Percentiles rank a stretch among this genome's conserved stretches.
Conservation (phyloP, 2,113 vertebrate species). For the Porphyrio hochstetteri region DNA sequence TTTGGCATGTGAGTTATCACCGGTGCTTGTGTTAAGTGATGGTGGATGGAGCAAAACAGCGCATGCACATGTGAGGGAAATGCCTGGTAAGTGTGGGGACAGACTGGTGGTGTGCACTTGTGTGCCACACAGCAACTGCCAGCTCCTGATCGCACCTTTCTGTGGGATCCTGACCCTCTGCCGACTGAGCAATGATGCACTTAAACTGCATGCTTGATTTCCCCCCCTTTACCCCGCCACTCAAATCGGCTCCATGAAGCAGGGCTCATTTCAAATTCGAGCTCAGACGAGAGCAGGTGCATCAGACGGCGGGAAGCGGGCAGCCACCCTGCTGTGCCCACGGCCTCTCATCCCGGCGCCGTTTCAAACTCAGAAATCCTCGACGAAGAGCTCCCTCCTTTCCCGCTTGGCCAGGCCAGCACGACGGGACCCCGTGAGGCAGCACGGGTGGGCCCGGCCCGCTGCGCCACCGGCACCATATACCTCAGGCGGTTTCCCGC, state of each 20-base stretch:
- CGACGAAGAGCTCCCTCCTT: fast-evolving
- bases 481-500: fast-evolving
- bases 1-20: background rate
- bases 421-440: fast-evolving
- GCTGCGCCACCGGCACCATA: fast-evolving
- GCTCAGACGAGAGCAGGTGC: fast-evolving
- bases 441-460: too few relatives aligned
- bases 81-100: background rate
- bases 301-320: fast-evolving
- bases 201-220: too few relatives aligned
- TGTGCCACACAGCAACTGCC: background rate
- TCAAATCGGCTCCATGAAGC: background rate
- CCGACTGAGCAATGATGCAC: background rate
- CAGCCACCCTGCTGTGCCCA: fast-evolving
- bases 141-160: background rate
- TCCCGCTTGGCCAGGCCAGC: too few relatives aligned
- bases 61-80: background rate
- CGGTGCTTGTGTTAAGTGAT: background rate
- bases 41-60: background rate
- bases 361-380: background rate
- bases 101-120: background rate
- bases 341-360: background rate
- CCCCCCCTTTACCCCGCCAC: too few relatives aligned
- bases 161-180: background rate
- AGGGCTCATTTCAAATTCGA: background rate